Base-by-base conservation (phyloP, 2,888 invertebrate species). In the Cyclophora albipunctata region DNA sequence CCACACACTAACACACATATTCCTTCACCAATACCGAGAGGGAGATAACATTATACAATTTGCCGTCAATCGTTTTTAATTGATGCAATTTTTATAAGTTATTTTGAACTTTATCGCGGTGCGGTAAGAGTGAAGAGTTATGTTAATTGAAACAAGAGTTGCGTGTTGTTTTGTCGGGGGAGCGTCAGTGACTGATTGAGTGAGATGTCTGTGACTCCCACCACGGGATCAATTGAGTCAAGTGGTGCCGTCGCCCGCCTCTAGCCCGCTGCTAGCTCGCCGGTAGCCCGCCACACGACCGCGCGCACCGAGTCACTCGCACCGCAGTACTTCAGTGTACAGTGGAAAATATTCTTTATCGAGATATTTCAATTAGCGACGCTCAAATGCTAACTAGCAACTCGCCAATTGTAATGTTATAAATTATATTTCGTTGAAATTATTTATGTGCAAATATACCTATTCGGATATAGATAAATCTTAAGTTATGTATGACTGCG, bases 111-210 rank as follows among this genome's bases (percentile, higher is more conserved):
- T 62, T 67, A 62, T 48, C 20, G 45, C 45, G 33, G 49, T 40
- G 5, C n/a, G 7, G 45, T 60, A 66, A 63, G 50, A 50, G 48
- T 48, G 42, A 47, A 37, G 37, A 37, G 37, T 37, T 37, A 5
- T 37, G 4, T 34, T 7, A 4, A 42, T 7, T 20, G 62, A 60
- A 55, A 45, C 55, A 54, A 50, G 46, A 42, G 51, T 48, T 46
- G 41, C 40, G 43, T 43, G 43, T 5, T 34, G 34, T 34, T 4
- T 33, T 37, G 48, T 59, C 67, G 59, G 53, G 55, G 62, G 69
- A 58, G 60, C 66, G 66, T 66, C 65, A 66, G 65, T 69, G 67
- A 78, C 78, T 78, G 73, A 69, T 71, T 68, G 64, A 51, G 45
- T 47, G 7, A 43, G 45, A 35, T 45, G 40, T 41, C 7, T 42